Conservation (phyloP, 2,888 invertebrate genomes). For the Conops quadrifasciatus region DNA sequence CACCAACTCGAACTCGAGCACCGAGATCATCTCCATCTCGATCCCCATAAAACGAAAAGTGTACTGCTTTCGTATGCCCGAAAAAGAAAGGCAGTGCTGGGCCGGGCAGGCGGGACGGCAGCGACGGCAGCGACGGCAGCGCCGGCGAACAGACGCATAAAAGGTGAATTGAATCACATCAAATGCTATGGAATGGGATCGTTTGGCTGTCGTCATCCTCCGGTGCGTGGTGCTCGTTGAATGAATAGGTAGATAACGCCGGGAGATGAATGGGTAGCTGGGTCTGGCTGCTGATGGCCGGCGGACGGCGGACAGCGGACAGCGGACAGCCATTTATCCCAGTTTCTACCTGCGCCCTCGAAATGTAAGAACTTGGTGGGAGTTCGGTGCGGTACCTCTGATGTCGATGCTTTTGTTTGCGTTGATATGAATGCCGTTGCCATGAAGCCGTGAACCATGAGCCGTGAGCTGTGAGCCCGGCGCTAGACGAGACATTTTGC, state of each 20-base stretch:
- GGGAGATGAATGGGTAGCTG: slow-evolving; percentile 4
- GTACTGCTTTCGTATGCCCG: slow-evolving; percentile 20
- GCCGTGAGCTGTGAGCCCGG: background rate
- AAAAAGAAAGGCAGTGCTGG: slow-evolving; percentile 12
- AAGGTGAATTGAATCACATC: slow-evolving; percentile 31
- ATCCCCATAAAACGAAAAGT: slow-evolving; percentile 3
- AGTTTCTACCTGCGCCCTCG: slow-evolving; percentile 23
- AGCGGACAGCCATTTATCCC: background rate
- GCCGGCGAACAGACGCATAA: background rate
- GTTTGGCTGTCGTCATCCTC: background rate
- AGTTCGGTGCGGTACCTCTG: background rate
- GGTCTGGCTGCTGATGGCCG: background rate
- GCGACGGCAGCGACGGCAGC: background rate
- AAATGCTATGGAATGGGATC: slow-evolving; percentile 26
- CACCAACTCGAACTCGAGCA: slow-evolving; percentile 26
- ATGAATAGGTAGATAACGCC: background rate
- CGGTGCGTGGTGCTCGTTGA: background rate
- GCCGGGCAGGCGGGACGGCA: background rate
- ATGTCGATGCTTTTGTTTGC: background rate
- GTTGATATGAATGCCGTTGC: background rate
- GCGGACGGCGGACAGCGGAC: no score
- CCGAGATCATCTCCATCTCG: slow-evolving; percentile 9
- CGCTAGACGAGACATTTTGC: slow-evolving; percentile 23
- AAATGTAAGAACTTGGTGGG: background rate
- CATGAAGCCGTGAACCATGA: background rate